Percentiles rank a stretch among this genome's conserved stretches.
Conservation (phyloP, 2,113 vertebrate species). For the Barbus barbus region DNA sequence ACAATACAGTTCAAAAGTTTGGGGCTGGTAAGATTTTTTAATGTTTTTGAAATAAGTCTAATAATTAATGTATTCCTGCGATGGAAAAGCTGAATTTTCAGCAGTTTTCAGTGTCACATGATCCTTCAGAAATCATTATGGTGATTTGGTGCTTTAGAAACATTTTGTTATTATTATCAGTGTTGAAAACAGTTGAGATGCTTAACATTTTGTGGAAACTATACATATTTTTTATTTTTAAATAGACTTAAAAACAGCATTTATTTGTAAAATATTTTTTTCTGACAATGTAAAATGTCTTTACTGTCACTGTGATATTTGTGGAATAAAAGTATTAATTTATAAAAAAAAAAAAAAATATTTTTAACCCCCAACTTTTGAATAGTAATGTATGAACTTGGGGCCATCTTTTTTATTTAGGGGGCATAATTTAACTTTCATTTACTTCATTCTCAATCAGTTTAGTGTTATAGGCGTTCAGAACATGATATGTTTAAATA, state of each 20-base stretch:
- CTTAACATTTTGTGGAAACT: background rate
- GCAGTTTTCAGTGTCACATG: background rate
- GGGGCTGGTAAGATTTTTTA: background rate
- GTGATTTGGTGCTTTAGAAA: background rate
- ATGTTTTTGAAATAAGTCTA: background rate
- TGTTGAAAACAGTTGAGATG: background rate
- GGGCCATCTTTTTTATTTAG: background rate
- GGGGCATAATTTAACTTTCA: background rate
- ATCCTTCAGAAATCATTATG: background rate
- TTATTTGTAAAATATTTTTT: background rate
- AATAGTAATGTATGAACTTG: background rate
- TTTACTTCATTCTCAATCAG: slow-evolving; percentile 13
- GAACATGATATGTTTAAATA: slow-evolving; percentile 6
- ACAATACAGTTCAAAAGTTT: background rate
- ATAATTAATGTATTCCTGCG: background rate
- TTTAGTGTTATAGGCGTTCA: slow-evolving; percentile 12
- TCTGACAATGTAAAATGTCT: background rate
- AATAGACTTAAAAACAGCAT: background rate
- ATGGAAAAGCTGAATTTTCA: background rate
- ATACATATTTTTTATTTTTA: background rate
- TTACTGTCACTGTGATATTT: too few species aligned
- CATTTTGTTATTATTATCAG: background rate
- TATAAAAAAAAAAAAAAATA: background rate
- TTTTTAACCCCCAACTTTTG: background rate
- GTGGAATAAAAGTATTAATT: background rate